Conservation (phyloP, 2,113 vertebrate genomes). For the Pica pica region DNA sequence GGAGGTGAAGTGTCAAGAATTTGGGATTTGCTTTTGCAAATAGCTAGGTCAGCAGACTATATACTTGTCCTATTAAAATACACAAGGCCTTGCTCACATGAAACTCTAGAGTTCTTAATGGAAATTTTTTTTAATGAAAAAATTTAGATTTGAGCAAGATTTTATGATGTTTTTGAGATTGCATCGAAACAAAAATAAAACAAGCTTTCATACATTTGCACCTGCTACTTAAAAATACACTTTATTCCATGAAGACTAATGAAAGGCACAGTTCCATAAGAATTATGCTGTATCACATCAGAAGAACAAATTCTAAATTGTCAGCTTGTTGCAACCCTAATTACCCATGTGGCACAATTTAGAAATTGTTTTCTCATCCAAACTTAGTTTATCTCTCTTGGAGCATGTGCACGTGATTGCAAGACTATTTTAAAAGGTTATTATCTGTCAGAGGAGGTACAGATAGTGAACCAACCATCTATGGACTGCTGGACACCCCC, state of each 20-base stretch:
- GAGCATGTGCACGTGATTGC: not conserved
- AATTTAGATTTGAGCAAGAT: not conserved
- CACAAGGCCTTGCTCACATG: not conserved
- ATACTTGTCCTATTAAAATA: not conserved
- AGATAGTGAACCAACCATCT: not conserved
- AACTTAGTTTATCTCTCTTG: not conserved
- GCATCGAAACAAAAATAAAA: not conserved
- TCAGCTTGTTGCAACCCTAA: not conserved
- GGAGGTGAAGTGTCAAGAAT: slow-evolving; percentile 12
- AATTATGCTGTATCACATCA: not conserved
- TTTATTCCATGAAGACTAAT: not conserved
- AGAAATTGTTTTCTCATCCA: not conserved
- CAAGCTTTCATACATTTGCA: not conserved
- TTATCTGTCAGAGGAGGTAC: not conserved
- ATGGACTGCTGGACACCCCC: not conserved
- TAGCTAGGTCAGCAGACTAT: not conserved
- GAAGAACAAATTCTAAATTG: not conserved
- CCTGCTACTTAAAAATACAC: not conserved
- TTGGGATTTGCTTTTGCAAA: not conserved
- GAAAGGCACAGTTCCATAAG: not conserved
- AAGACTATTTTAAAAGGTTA: not conserved
- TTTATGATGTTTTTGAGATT: not conserved
- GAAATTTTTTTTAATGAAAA: not conserved
- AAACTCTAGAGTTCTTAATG: not conserved
- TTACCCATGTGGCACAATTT: not conserved